phyloP scores from a whole-genome alignment of 2,888 invertebrate genomes.

The Tenthredo amoena region DNA sequence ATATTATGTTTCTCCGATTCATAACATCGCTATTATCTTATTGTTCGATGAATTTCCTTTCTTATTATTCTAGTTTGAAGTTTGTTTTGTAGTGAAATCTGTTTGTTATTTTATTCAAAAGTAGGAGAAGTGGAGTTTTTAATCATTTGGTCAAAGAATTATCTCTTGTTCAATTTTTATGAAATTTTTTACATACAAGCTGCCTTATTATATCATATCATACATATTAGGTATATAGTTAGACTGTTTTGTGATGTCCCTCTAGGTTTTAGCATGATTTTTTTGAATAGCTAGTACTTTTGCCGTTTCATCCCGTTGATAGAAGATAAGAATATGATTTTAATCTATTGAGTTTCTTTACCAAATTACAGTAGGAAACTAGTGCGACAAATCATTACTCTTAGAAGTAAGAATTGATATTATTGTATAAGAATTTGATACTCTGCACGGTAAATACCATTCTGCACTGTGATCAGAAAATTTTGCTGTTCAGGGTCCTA shows the following conservation, averaged over 20 bases:
- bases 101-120: background rate
- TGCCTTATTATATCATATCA: slow-evolving; percentile 10
- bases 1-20: background rate
- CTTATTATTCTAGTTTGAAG: slow-evolving; percentile 12
- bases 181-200: background rate
- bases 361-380: slow-evolving; percentile 14
- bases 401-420: background rate
- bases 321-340: background rate
- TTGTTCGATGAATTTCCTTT: background rate
- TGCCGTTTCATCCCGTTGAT: slow-evolving; percentile 13
- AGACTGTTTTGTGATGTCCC: slow-evolving; percentile 53
- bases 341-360: background rate
- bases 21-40: background rate
- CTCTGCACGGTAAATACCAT: slow-evolving; percentile 29
- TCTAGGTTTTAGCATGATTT: slow-evolving; percentile 32
- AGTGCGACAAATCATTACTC: background rate
- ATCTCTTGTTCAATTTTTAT: slow-evolving; percentile 19
- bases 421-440: slow-evolving; percentile 2
- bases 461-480: slow-evolving; percentile 49
- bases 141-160: background rate
- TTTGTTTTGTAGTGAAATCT: slow-evolving; percentile 21
- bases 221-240: slow-evolving; percentile 30
- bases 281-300: background rate
- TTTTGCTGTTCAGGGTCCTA: slow-evolving; percentile 47
- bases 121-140: background rate